phyloP scores from a whole-genome alignment of 2,113 vertebrate species.

The Etheostoma spectabile region DNA sequence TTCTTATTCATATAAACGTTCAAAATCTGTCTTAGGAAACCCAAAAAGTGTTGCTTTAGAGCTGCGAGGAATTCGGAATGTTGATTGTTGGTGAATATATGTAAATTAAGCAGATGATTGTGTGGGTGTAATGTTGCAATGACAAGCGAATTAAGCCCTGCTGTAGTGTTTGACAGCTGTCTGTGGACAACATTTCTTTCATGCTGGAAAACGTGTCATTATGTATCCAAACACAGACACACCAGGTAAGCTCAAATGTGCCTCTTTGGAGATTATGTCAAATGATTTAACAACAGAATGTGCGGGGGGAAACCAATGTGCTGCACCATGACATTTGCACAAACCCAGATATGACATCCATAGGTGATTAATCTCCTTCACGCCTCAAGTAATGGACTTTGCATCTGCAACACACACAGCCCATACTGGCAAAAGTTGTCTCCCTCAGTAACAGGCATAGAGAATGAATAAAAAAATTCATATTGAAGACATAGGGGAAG shows the following conservation, averaged over 20 bases:
- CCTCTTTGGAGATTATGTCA: conserved; percentile 6
- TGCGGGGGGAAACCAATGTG: not conserved
- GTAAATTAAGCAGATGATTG: conserved; percentile 4
- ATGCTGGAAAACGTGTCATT: not conserved
- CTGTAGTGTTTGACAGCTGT: not conserved
- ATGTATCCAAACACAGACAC: not conserved
- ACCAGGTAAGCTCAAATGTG: not conserved
- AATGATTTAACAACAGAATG: not conserved
- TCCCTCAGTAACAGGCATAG: conserved; percentile 33
- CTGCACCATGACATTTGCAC: conserved; percentile 15
- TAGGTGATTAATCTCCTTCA: conserved; percentile 45
- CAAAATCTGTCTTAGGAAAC: not conserved
- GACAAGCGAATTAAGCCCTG: conserved; percentile 12
- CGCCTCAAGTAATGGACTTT: conserved; percentile 36
- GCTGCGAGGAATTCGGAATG: not conserved
- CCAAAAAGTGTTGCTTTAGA: not conserved
- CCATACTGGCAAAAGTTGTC: conserved; percentile 10
- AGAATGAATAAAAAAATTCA: conserved; percentile 31
- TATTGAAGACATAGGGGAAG: conserved; percentile 2
- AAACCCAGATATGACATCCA: conserved; percentile 35
- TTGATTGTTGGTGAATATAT: not conserved
- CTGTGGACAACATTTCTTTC: not conserved
- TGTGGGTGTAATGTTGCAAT: conserved; percentile 1
- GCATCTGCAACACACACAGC: conserved; percentile 44
- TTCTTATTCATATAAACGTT: conserved; percentile 40